Evolutionary conservation across 2,113 vertebrate species (phyloP), one percentile per base, ranked within the genome.

Genomic region (Delphinus delphis): DNA sequence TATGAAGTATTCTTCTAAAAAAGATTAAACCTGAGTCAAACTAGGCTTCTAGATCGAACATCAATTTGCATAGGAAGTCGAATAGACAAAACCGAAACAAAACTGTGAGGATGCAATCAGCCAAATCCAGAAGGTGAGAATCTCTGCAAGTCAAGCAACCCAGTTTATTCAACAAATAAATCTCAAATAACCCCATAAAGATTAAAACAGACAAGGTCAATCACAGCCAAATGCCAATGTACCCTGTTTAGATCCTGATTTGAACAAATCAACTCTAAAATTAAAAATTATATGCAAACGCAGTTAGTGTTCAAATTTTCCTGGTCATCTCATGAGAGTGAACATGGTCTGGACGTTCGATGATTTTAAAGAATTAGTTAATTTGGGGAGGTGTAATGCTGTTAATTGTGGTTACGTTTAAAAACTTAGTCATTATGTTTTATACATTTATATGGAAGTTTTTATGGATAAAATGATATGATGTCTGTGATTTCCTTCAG

Each of bases 41-140:
- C 62, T 68, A 50, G 77, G 31, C 12, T 92, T 60, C 79, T 71
- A 90, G 73, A 55, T 68, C 9, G 26, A 82, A 76, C n/a, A 86
- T 15, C 44, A 67, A 14, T 85, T 81, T 86, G 77, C 11, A 1
- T 18, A 86, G 68, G 68, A 89, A 94, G 92, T 20, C 28, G 68
- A 92, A 26, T 36, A n/a, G 68, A 83, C 33, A 88, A 79, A 91
- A 79, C 55, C 2, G 14, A 65, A 86, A 90, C 33, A 68, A 85
- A 93, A n/a, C 62, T 13, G 18, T 38, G 26, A 88, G 63, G 73
- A 88, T 50, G 47, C n/a, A 82, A n/a, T 82, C 73, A 92, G 67
- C 53, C 60, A 65, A 93, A 65, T 58, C 38, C 62, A 96, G 80
- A 94, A 85, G 62, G 55, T 15, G 53, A 95, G 74, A 55, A 74